Evolutionary conservation across 2,113 vertebrate genomes (phyloP).

Genomic region (Tragelaphus buxtoni): DNA sequence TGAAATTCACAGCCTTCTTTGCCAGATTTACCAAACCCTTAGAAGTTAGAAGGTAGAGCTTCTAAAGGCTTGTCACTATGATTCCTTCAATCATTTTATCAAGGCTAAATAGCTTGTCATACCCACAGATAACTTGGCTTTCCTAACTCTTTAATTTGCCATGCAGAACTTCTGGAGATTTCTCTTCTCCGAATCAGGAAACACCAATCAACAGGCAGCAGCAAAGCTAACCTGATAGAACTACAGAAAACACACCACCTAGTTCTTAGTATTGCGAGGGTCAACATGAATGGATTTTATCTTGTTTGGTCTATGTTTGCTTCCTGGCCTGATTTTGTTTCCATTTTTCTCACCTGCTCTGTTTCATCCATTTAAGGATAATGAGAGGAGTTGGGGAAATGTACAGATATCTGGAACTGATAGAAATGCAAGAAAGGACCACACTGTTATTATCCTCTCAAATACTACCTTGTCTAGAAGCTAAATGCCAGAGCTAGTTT

Average conservation of each 20-base stretch:
- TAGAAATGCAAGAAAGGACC: not conserved
- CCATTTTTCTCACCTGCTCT: not conserved
- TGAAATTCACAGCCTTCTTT: not conserved
- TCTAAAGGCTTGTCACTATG: not conserved
- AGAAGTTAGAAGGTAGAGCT: not conserved
- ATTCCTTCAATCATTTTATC: not conserved
- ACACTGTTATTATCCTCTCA: not conserved
- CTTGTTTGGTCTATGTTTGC: not conserved
- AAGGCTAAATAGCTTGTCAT: not conserved
- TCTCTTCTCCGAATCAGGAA: not conserved
- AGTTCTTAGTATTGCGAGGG: not conserved
- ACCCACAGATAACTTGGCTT: not conserved
- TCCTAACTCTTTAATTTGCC: not conserved
- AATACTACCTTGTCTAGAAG: not conserved
- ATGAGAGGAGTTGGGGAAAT: not conserved
- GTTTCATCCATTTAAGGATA: slow-evolving; percentile 1
- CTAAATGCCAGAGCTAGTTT: not conserved
- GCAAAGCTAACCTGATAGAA: not conserved
- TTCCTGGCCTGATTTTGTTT: not conserved
- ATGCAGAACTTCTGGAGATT: not conserved
- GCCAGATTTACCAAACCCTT: not conserved
- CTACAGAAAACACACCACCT: not conserved
- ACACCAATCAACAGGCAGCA: not conserved
- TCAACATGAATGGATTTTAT: not conserved
- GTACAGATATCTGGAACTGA: not conserved